Conservation (phyloP, 1,140 invertebrate species). For the Paraescarpia echinospica region DNA sequence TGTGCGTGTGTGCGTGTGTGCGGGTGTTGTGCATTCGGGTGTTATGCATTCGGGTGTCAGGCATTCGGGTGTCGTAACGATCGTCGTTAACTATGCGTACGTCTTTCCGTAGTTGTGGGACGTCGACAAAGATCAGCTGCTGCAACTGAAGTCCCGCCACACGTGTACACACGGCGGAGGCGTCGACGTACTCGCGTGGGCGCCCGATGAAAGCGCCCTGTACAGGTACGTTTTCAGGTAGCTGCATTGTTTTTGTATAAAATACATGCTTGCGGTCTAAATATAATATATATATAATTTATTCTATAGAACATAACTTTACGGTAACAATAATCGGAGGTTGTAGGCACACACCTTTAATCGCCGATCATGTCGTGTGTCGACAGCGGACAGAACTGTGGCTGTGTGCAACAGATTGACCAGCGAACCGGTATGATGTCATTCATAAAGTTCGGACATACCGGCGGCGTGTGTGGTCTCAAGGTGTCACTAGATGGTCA, state of each 20-base stretch:
- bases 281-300: no score
- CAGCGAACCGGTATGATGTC: not conserved
- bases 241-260: no score
- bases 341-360: not conserved
- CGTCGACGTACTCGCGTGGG: not conserved
- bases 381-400: not conserved
- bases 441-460: constrained; percentile 60
- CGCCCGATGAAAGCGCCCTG: not conserved
- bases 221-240: not conserved
- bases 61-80: not conserved
- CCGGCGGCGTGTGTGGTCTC: constrained; percentile 81
- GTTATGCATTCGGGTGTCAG: no score
- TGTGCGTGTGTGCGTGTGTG: no score
- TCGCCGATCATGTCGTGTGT: not conserved
- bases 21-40: no score
- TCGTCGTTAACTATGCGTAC: not conserved
- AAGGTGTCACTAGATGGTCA: constrained; percentile 91
- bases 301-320: no score
- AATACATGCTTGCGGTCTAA: no score
- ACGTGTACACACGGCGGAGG: not conserved
- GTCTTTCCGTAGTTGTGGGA: not conserved
- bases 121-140: not conserved
- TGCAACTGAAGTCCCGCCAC: not conserved
- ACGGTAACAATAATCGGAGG: not conserved
- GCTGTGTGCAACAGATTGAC: constrained; percentile 17